Base-by-base conservation (phyloP, 2,888 invertebrate genomes). In the Amblyjoppa fuscipennis region DNA sequence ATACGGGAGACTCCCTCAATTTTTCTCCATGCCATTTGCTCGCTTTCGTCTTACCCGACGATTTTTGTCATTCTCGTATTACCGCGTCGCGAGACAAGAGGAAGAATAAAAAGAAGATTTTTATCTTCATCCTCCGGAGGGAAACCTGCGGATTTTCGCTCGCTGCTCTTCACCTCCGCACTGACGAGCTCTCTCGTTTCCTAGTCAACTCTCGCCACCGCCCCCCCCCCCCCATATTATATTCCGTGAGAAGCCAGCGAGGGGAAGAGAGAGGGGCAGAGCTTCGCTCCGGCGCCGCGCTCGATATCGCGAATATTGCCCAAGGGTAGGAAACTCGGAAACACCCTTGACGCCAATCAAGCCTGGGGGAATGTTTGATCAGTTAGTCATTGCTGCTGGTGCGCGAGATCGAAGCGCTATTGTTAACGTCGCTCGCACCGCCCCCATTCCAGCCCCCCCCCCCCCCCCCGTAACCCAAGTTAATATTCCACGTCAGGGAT, bases 291-390 rank as follows among this genome's bases (percentile, higher is more conserved):
- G 69, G 41, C 68, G 70, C 56, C 70, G 61, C 75, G 66, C 83
- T 84, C 82, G 79, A 88, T 89, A 89, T 90, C 90, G 87, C 84
- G 88, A 89, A 89, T 90, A 91, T 91, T 91, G 88, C 89, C 85
- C 81, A 80, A 84, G 87, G 86, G 87, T 74, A 82, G 81, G 89
- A 89, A 90, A 89, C 90, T 89, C 88, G 85, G 83, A 88, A 89
- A 88, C 89, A 90, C 90, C 90, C 91, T 87, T 86, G 87, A 85
- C 84, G 88, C 86, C 89, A 89, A 84, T 88, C 86, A 87, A 87
- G 85, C 90, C 89, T 82, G 70, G 78, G 88, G 89, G 88, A 81
- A 84, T 91, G 90, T 92, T 92, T 92, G 91, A 92, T 92, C 92
- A 89, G 91, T 92, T 91, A 92, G 92, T 92, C 92, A 91, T 90